Evolutionary conservation across 2,888 invertebrate genomes (phyloP).

Genomic region (Tenthredo livida): DNA sequence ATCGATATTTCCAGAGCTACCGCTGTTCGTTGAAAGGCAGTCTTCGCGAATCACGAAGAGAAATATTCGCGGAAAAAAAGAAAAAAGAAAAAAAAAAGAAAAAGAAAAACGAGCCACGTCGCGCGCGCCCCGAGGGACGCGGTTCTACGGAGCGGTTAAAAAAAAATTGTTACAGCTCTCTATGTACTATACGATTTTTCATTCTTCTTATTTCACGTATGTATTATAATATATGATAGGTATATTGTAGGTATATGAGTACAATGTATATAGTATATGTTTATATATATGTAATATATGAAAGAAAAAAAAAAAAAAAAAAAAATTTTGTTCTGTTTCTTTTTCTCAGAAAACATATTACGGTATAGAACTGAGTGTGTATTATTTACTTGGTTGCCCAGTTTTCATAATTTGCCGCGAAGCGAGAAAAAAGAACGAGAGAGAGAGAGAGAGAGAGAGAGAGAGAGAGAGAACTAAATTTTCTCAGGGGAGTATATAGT

Average conservation of each 20-base stretch:
- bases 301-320: background rate
- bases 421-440: background rate
- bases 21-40: constrained; percentile 16
- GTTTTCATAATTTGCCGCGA: constrained; percentile 3
- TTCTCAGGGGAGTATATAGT: background rate
- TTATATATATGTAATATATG: too few relatives aligned
- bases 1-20: constrained; percentile 38
- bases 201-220: background rate
- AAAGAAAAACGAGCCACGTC: background rate
- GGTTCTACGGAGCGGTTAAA: background rate
- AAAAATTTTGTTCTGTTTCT: background rate
- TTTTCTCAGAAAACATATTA: background rate
- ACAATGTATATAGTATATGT: too few relatives aligned
- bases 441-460: background rate
- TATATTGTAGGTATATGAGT: background rate
- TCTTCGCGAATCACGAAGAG: constrained; percentile 24
- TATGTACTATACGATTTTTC: background rate
- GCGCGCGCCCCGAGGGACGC: background rate
- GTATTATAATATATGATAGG: background rate
- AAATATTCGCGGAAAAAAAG: constrained; percentile 5
- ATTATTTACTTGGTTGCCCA: constrained; percentile 3
- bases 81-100: background rate
- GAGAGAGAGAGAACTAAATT: background rate
- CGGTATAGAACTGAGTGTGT: background rate
- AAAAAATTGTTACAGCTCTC: background rate